Percentiles rank a stretch among this genome's conserved stretches.
These are phyloP conservation scores for Beroe forskalii DNA, from an alignment of 37 sponge, comb jelly and placozoan genomes.

Conservation along the genomic window DNA sequence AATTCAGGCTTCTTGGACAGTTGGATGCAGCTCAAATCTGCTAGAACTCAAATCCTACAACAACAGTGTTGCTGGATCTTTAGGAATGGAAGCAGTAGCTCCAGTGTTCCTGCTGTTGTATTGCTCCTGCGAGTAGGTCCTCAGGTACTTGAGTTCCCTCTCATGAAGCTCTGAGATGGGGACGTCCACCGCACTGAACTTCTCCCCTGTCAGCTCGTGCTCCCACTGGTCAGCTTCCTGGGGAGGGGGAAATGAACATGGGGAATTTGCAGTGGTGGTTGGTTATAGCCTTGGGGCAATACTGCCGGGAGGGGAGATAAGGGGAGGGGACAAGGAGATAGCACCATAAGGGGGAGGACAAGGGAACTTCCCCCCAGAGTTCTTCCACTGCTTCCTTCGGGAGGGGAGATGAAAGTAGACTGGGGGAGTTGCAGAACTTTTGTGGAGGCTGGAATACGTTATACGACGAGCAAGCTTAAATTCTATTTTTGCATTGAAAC, in stretches of 20 bases:
- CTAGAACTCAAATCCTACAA: too few relatives aligned
- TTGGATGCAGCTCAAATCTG: too few relatives aligned
- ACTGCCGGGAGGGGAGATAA: neutral
- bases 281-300: neutral
- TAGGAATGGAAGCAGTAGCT: neutral
- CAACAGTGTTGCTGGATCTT: too few relatives aligned
- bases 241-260: neutral
- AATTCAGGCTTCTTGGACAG: too few relatives aligned
- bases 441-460: too few relatives aligned
- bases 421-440: too few relatives aligned
- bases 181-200: neutral
- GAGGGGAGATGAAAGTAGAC: too few relatives aligned
- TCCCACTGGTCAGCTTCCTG: slow-evolving; percentile 6
- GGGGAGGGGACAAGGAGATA: neutral
- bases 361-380: too few relatives aligned
- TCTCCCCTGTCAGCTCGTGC: neutral
- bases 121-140: neutral
- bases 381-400: too few relatives aligned
- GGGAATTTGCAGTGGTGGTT: neutral
- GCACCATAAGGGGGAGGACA: neutral
- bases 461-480: too few relatives aligned
- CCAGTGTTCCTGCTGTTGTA: slow-evolving; percentile 30
- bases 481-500: too few relatives aligned
- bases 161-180: neutral
- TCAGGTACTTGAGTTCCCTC: slow-evolving; percentile 16